Base-by-base conservation (phyloP, 2,888 invertebrate species). In the Synanthedon myopaeformis region DNA sequence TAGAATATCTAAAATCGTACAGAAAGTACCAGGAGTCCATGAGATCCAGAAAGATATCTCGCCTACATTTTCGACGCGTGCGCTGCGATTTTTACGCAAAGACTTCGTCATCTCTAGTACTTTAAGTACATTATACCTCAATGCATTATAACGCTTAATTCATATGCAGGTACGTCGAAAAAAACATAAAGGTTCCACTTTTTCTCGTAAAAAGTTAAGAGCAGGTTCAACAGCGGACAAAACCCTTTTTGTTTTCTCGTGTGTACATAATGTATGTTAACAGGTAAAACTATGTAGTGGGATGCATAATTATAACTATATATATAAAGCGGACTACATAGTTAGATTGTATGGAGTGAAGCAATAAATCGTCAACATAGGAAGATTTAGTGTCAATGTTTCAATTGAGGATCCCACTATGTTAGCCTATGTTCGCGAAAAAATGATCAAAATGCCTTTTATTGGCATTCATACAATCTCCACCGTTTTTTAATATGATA, bases 181-280 rank as follows among this genome's bases (percentile, higher is more conserved):
- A 35, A 17, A 49, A 49, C 45, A 67, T 63, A 60, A 58, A 62
- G 67, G 65, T 67, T 70, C 70, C 64, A 69, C 68, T 62, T 45
- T 28, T 19, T 49, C n/a, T 51, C 12, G 17, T 12, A 17, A 49
- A 10, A 28, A 35, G n/a, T 51, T 35, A 6, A 35, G 12, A 13
- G 8, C 35, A 13, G 5, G 1, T 51, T 49, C 19, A 51, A 35
- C 35, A 4, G n/a, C n/a, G 51, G 35, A 35, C 14, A 35, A 51
- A 41, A 23, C 23, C 51, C 51, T 51, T 51, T 51, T 41, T 41
- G 17, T 17, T 49, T 12, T 19, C 41, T 28, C 35, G 13, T 35
- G 51, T 54, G 35, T 19, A 74, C 70, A 69, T 66, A 35, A 57
- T 72, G 72, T 74, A 74, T 71, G 75, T 74, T 73, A 64, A 67